Evolutionary conservation across 1,140 invertebrate species (phyloP).

Genomic region (Lanistes nyassanus): DNA sequence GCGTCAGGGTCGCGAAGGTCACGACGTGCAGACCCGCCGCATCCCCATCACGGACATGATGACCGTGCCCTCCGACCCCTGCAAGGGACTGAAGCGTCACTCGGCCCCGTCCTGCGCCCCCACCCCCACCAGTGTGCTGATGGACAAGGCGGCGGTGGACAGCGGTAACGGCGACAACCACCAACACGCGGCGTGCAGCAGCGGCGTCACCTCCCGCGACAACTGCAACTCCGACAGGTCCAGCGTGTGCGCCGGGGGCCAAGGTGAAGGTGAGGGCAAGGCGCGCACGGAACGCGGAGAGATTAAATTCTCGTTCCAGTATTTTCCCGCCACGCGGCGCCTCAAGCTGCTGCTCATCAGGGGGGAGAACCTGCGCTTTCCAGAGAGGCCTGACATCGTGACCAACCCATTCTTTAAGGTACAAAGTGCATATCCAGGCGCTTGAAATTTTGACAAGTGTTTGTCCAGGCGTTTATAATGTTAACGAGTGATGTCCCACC

Average conservation of each 20-base stretch:
- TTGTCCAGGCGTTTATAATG: no score
- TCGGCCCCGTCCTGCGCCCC: slow-evolving; percentile 45
- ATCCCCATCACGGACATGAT: slow-evolving; percentile 22
- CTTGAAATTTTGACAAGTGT: no score
- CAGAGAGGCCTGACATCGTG: slow-evolving; percentile 42
- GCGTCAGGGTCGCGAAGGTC: slow-evolving; percentile 5
- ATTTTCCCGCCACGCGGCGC: slow-evolving; percentile 48
- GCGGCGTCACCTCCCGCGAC: slow-evolving; percentile 10
- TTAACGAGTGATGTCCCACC: no score
- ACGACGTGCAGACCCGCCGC: slow-evolving; percentile 15
- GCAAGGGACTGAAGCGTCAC: slow-evolving; percentile 42
- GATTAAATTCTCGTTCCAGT: slow-evolving; percentile 62
- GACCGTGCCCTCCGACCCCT: slow-evolving; percentile 17
- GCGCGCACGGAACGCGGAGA: slow-evolving; percentile 53
- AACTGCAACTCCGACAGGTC: slow-evolving; percentile 20
- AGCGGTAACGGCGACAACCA: slow-evolving; percentile 8
- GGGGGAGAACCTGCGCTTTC: slow-evolving; percentile 55
- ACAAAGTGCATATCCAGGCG: no score
- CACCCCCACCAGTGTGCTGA: not conserved
- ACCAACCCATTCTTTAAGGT: slow-evolving; percentile 42
- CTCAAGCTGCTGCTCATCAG: slow-evolving; percentile 56
- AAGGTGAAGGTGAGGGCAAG: slow-evolving; percentile 4
- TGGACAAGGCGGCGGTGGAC: slow-evolving; percentile 8
- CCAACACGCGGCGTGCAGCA: slow-evolving; percentile 24
- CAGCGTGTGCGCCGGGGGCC: not conserved